phyloP scores from a whole-genome alignment of 2,888 invertebrate genomes.

The Eupithecia inturbata region DNA sequence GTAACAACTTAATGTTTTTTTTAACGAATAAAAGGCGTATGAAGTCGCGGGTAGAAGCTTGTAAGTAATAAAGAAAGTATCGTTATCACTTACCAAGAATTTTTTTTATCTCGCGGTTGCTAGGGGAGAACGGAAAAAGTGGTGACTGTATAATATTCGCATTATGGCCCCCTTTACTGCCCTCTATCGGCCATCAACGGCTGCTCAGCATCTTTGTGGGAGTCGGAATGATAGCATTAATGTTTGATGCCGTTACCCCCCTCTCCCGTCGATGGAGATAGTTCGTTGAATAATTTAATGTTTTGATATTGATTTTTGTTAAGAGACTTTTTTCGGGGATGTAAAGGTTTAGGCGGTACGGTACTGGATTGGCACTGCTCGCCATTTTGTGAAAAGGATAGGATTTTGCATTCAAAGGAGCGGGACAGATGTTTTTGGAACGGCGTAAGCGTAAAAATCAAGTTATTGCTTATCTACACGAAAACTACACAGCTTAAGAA shows the following conservation, averaged over 20 bases:
- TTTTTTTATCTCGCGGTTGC: constrained; percentile 44
- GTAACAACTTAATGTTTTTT: too few relatives aligned
- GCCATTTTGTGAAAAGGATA: too few relatives aligned
- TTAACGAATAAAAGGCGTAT: too few relatives aligned
- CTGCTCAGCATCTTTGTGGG: constrained; percentile 77
- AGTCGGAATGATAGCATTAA: constrained; percentile 77
- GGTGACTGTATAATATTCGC: constrained; percentile 79
- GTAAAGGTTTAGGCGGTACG: constrained; percentile 13
- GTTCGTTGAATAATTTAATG: constrained; percentile 66
- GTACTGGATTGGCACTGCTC: too few relatives aligned
- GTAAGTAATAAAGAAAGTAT: constrained; percentile 34
- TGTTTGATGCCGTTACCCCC: constrained; percentile 68
- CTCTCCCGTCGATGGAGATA: constrained; percentile 54
- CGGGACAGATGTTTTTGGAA: too few relatives aligned
- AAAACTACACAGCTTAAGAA: too few relatives aligned
- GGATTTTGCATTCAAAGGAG: too few relatives aligned
- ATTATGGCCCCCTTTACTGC: constrained; percentile 72
- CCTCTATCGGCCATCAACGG: constrained; percentile 75
- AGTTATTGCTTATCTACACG: too few relatives aligned
- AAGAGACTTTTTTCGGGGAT: constrained; percentile 38
- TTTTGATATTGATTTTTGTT: constrained; percentile 62
- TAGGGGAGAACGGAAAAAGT: constrained; percentile 51
- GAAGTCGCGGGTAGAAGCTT: background rate
- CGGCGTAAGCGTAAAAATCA: too few relatives aligned
- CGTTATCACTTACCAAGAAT: constrained; percentile 38